Evolutionary conservation across 2,797 vertebrate genomes (phyloP), one percentile per base, ranked within the genome.

Genomic region (Enteromius argenteus): DNA sequence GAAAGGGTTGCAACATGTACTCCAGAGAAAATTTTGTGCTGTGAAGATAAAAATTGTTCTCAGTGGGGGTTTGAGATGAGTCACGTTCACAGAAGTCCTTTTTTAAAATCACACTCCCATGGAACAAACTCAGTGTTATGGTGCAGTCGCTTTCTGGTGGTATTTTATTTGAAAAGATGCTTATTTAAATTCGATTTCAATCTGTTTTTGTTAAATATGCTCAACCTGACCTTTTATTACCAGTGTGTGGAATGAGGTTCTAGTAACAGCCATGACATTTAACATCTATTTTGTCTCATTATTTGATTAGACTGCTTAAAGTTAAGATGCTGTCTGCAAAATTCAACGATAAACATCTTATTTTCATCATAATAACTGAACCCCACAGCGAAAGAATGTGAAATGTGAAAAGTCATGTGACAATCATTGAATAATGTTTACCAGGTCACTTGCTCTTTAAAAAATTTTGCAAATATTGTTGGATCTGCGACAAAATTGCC

Each of bases 1-100:
- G 49, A 27, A 51, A 80, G 39, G 68, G 37, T 32, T 72, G 37
- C 27, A 46, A 46, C 79, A 23, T 72, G 68, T 56, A 62, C 39
- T 81, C 68, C 53, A 23, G 68, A 81, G 53, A 72, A 42, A 71
- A 60, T 6, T 46, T 58, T 81, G 80, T 73, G 27, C 80, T 81
- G 68, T 81, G 80, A 62, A 81, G 80, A 81, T 73, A 60, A 72
- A 72, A 81, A 81, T 72, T 72, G 53, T 81, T 72, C 68, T 46
- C 80, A 62, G 80, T 81, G 69, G 80, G 68, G 68, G 80, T 46
- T 72, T 81, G 53, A 81, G 42, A 73, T 81, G 68, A 81, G 68
- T 72, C 80, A 81, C 68, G 58, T 46, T 73, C 53, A 81, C 80
- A 62, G 17, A 72, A 81, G 39, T 79, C 60, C 60, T 66, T 66